phyloP scores from a whole-genome alignment of 2,888 invertebrate genomes.

The Andrena hattorfiana region DNA sequence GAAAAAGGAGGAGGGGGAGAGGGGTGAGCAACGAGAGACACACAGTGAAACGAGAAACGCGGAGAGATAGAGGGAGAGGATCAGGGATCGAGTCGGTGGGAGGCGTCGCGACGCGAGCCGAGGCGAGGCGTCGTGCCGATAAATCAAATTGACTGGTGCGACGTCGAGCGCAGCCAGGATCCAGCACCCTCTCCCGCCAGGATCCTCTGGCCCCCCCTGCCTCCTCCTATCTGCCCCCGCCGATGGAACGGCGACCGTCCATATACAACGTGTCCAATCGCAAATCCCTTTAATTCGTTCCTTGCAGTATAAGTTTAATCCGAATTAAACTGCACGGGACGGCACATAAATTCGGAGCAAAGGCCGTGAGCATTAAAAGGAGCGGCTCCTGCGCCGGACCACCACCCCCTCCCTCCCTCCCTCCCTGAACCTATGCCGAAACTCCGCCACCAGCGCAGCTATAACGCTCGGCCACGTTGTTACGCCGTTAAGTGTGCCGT shows the following conservation, averaged over 20 bases:
- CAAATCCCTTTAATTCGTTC: slow-evolving; percentile 83
- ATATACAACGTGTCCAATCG: slow-evolving; percentile 82
- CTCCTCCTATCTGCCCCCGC: slow-evolving; percentile 67
- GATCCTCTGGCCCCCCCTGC: slow-evolving; percentile 14
- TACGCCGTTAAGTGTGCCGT: slow-evolving; percentile 55
- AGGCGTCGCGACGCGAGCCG: slow-evolving; percentile 73
- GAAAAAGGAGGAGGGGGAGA: neutral
- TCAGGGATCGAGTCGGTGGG: slow-evolving; percentile 26
- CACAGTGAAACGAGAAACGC: slow-evolving; percentile 26
- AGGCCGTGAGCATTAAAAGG: slow-evolving; percentile 76
- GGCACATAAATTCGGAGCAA: slow-evolving; percentile 79
- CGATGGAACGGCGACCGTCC: slow-evolving; percentile 77
- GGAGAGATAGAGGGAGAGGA: slow-evolving; percentile 35
- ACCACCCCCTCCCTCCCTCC: slow-evolving; percentile 15
- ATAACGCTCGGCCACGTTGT: slow-evolving; percentile 30
- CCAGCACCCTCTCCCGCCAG: slow-evolving; percentile 58
- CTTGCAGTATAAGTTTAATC: slow-evolving; percentile 81
- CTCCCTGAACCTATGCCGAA: neutral
- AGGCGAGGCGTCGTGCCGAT: slow-evolving; percentile 77
- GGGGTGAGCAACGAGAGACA: slow-evolving; percentile 17
- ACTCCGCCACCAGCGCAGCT: slow-evolving; percentile 2
- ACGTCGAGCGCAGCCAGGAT: slow-evolving; percentile 79
- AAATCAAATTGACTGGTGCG: slow-evolving; percentile 83
- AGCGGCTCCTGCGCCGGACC: slow-evolving; percentile 48
- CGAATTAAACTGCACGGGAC: slow-evolving; percentile 81